These are phyloP conservation scores for Pterois miles DNA, from an alignment of 2,797 vertebrate species.

Conservation along the genomic window DNA sequence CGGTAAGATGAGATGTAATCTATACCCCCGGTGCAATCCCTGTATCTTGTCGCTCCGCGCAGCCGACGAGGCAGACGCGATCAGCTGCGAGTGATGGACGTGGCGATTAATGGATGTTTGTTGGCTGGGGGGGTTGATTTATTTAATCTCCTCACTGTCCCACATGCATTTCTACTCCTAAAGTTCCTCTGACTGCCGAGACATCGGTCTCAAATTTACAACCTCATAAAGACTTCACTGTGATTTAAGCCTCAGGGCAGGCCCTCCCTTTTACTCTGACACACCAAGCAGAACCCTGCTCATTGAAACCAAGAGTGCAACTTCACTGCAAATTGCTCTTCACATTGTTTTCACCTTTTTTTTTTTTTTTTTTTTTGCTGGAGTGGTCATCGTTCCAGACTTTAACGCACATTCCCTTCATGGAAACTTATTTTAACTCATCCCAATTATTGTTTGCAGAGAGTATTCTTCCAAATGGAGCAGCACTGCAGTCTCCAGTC, in stretches of 20 bases:
- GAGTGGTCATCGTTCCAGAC: conserved; percentile 3
- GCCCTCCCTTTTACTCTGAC: conserved; percentile 28
- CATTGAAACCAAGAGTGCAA: conserved; percentile 17
- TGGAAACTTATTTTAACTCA: conserved; percentile 33
- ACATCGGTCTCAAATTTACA: conserved; percentile 77
- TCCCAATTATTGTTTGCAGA: conserved; percentile 55
- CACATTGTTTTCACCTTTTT: not conserved
- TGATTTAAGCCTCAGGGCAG: conserved; percentile 76
- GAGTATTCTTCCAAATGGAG: conserved; percentile 48
- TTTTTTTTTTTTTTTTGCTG: not conserved
- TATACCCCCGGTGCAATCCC: conserved; percentile 49
- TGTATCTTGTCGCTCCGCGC: conserved; percentile 52
- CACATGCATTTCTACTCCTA: conserved; percentile 62
- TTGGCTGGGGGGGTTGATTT: conserved; percentile 69
- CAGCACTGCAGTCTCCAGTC: conserved; percentile 38
- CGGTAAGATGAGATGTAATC: conserved; percentile 72
- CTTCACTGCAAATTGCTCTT: conserved; percentile 17
- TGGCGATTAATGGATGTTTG: conserved; percentile 71
- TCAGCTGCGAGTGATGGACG: conserved; percentile 73
- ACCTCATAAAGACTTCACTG: conserved; percentile 75
- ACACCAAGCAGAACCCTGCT: not conserved
- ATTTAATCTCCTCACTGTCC: conserved; percentile 61
- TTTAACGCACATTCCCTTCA: conserved; percentile 13
- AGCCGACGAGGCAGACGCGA: conserved; percentile 44
- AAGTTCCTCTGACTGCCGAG: conserved; percentile 71